These are phyloP conservation scores for Platichthys stellatus DNA, from an alignment of 2,113 vertebrate species.

Conservation along the genomic window DNA sequence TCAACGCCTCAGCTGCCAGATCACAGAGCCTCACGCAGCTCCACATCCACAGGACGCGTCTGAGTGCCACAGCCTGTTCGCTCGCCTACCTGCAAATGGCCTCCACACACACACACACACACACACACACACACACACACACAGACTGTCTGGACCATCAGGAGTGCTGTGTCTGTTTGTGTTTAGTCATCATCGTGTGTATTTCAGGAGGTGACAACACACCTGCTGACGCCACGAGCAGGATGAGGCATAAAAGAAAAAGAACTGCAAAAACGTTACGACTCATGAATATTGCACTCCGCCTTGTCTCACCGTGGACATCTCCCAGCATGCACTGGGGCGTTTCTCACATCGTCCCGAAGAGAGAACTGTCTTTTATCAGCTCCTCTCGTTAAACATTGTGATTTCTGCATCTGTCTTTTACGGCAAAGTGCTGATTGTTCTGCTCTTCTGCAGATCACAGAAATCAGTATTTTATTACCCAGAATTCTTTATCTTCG, in stretches of 20 bases:
- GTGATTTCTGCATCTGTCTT: too few relatives aligned
- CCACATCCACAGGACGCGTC: neutral
- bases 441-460: too few relatives aligned
- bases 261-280: constrained; percentile 49
- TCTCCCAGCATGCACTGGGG: constrained; percentile 36
- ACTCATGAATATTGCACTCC: constrained; percentile 62
- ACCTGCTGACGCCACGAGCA: constrained; percentile 37
- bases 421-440: too few relatives aligned
- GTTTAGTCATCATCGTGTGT: constrained; percentile 33
- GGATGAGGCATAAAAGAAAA: neutral
- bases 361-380: neutral
- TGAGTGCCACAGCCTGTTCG: neutral
- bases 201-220: constrained; percentile 44
- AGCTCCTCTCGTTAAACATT: too few relatives aligned
- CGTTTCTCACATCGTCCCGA: constrained; percentile 2
- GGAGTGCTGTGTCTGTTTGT: constrained; percentile 3
- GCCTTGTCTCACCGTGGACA: constrained; percentile 36
- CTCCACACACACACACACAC: constrained; percentile 24
- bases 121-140: constrained; percentile 12
- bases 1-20: neutral
- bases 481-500: too few relatives aligned
- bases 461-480: too few relatives aligned
- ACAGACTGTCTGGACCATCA: neutral
- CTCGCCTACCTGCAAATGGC: constrained; percentile 61
- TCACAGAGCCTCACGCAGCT: neutral